Percentiles rank a stretch among this genome's conserved stretches.
phyloP scores from a whole-genome alignment of 2,113 vertebrate species.

The Origma solitaria region DNA sequence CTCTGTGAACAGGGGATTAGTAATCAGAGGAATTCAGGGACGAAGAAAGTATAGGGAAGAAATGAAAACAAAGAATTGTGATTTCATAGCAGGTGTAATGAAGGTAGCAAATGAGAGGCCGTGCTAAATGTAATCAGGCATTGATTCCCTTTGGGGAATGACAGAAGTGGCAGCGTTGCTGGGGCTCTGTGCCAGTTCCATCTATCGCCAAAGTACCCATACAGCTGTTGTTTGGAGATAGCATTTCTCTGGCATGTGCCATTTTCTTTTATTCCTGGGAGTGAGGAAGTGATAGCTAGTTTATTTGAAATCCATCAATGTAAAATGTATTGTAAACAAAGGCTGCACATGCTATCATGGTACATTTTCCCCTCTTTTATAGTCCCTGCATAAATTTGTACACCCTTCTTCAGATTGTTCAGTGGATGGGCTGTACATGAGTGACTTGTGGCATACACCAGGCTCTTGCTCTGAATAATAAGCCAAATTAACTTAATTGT shows the following conservation, averaged over 20 bases:
- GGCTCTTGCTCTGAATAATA: neutral
- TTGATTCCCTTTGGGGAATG: neutral
- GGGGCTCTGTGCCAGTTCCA: neutral
- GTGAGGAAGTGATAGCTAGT: neutral
- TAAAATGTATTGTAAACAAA: slow-evolving; percentile 25
- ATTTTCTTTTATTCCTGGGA: slow-evolving; percentile 21
- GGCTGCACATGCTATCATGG: neutral
- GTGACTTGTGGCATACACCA: neutral
- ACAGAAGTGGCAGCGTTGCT: neutral
- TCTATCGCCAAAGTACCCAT: neutral
- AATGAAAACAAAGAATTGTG: neutral
- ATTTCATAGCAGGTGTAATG: neutral
- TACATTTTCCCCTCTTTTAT: neutral
- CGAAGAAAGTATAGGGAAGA: neutral
- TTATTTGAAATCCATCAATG: slow-evolving; percentile 33
- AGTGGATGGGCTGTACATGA: neutral
- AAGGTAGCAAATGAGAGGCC: neutral
- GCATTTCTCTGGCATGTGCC: slow-evolving; percentile 16
- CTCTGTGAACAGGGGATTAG: neutral
- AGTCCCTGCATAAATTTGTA: neutral
- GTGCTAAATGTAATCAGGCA: neutral
- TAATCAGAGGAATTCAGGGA: neutral
- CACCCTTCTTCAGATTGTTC: neutral
- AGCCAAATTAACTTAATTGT: slow-evolving; percentile 21
- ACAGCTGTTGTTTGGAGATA: slow-evolving; percentile 55